Evolutionary conservation across 2,888 invertebrate genomes (phyloP).

Genomic region (Luffia ferchaultella): DNA sequence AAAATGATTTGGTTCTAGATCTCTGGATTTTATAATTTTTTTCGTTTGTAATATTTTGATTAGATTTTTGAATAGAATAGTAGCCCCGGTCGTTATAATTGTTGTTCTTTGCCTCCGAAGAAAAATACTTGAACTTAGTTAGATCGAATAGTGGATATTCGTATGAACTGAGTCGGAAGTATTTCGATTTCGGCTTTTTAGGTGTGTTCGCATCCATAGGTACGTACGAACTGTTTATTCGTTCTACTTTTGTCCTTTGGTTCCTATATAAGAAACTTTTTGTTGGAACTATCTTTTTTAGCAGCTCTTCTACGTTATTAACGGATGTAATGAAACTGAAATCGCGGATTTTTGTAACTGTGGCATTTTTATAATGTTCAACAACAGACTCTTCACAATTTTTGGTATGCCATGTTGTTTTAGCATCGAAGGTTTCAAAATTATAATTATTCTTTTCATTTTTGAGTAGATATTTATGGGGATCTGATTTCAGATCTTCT

Average conservation of each 20-base stretch:
- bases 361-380: slow-evolving; percentile 29
- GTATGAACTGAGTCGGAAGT: slow-evolving; percentile 46
- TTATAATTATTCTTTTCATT: slow-evolving; percentile 3
- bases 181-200: slow-evolving; percentile 30
- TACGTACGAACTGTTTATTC: slow-evolving; percentile 39
- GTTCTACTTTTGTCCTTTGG: slow-evolving; percentile 24
- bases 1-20: slow-evolving; percentile 37
- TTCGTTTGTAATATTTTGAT: slow-evolving; percentile 27
- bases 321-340: slow-evolving; percentile 21
- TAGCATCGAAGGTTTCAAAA: neutral
- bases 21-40: slow-evolving; percentile 30
- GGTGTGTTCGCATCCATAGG: slow-evolving; percentile 38
- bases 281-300: slow-evolving; percentile 43
- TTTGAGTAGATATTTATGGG: slow-evolving; percentile 31
- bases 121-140: slow-evolving; percentile 26
- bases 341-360: slow-evolving; percentile 22
- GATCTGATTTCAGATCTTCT: slow-evolving; percentile 35
- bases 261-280: slow-evolving; percentile 57
- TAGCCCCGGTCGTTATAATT: slow-evolving; percentile 43
- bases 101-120: slow-evolving; percentile 27
- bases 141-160: slow-evolving; percentile 49
- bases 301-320: slow-evolving; percentile 40
- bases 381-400: neutral
- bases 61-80: slow-evolving; percentile 42
- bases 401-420: neutral